Conservation (phyloP, 2,888 invertebrate species). For the Melanostoma scalare region DNA sequence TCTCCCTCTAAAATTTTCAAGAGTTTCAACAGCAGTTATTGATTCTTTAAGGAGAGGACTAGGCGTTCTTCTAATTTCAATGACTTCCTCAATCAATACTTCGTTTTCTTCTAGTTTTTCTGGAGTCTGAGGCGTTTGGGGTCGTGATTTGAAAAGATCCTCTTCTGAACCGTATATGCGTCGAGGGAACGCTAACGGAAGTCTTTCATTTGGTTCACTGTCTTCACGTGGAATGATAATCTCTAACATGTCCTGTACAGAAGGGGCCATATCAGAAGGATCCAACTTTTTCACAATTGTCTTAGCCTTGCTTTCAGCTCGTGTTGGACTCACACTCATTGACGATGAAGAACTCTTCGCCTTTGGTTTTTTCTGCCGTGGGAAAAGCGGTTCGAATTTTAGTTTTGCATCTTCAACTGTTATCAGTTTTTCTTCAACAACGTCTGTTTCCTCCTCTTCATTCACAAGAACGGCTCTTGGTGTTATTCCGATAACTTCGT, state of each 20-base stretch:
- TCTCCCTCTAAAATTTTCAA: conserved; percentile 12
- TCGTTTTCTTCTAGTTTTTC: background rate
- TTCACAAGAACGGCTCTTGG: conserved; percentile 72
- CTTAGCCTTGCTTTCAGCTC: conserved; percentile 77
- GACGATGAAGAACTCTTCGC: conserved; percentile 80
- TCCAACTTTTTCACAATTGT: conserved; percentile 77
- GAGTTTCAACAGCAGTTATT: background rate
- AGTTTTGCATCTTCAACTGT: conserved; percentile 44
- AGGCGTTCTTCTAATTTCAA: conserved; percentile 31
- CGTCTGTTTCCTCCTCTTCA: conserved; percentile 26
- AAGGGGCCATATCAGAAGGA: conserved; percentile 79
- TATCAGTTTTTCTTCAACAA: conserved; percentile 20
- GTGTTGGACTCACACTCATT: conserved; percentile 76
- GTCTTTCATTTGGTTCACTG: conserved; percentile 60
- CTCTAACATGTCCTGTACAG: conserved; percentile 79
- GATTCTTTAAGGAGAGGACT: conserved; percentile 44
- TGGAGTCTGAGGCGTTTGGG: conserved; percentile 38
- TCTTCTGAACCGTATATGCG: conserved; percentile 31
- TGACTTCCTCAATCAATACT: conserved; percentile 23
- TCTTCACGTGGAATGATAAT: conserved; percentile 67
- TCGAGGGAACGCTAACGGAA: conserved; percentile 53
- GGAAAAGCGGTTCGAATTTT: conserved; percentile 75
- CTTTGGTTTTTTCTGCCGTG: conserved; percentile 77
- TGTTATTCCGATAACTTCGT: conserved; percentile 79
- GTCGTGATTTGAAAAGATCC: conserved; percentile 26